Percentiles rank a stretch among this genome's conserved stretches.
phyloP scores from a whole-genome alignment of 2,888 invertebrate species.

The Seira ritae region DNA sequence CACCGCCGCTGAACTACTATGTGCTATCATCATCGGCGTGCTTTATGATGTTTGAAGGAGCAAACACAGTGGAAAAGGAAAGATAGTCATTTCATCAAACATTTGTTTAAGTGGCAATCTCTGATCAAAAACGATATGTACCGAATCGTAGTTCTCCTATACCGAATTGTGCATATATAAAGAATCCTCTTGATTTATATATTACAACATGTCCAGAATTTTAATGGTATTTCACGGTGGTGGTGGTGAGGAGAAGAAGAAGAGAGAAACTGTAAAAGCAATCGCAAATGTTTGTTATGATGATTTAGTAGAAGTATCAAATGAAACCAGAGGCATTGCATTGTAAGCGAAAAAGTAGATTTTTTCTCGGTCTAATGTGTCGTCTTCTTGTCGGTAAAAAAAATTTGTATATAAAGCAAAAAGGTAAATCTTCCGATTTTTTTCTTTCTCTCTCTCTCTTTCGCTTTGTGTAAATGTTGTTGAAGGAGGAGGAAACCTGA shows the following conservation, averaged over 20 bases:
- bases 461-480: slow-evolving; percentile 46
- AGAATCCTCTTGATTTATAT: background rate
- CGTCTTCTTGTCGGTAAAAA: slow-evolving; percentile 55
- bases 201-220: background rate
- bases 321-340: slow-evolving; percentile 38
- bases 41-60: slow-evolving; percentile 46
- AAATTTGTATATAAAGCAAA: slow-evolving; percentile 56
- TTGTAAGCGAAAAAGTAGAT: background rate
- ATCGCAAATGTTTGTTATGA: slow-evolving; percentile 46
- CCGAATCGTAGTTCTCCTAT: slow-evolving; percentile 24
- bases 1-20: slow-evolving; percentile 19
- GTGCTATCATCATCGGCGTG: slow-evolving; percentile 16
- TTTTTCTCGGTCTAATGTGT: slow-evolving; percentile 20
- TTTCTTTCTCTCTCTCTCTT: too few species aligned
- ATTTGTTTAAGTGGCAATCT: slow-evolving; percentile 66
- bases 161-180: background rate
- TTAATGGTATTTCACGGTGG: background rate
- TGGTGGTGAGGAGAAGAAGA: too few species aligned
- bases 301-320: slow-evolving; percentile 35
- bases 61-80: slow-evolving; percentile 50
- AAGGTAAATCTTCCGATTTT: slow-evolving; percentile 61
- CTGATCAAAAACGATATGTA: slow-evolving; percentile 61
- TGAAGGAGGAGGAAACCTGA: slow-evolving; percentile 61
- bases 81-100: slow-evolving; percentile 66
- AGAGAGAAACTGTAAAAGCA: slow-evolving; percentile 28